Evolutionary conservation across 1,140 invertebrate genomes (phyloP).

Genomic region (Drosophila orosa): DNA sequence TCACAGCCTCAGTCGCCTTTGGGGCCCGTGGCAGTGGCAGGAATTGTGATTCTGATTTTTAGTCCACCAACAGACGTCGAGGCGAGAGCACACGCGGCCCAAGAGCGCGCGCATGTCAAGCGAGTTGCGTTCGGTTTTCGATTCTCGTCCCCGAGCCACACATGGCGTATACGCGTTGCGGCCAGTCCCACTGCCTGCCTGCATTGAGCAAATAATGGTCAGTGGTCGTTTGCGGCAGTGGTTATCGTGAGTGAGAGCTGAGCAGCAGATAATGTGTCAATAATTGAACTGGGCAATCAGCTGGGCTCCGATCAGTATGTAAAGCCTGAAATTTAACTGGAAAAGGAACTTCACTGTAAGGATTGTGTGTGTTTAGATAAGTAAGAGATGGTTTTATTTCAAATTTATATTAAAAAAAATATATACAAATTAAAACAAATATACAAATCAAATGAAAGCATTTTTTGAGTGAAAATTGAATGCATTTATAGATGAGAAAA

Average conservation of each 20-base stretch:
- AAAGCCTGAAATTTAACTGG: slow-evolving; percentile 8
- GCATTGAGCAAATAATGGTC: slow-evolving; percentile 47
- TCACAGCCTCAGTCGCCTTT: slow-evolving; percentile 20
- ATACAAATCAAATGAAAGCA: too few species aligned
- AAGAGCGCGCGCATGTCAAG: slow-evolving; percentile 55
- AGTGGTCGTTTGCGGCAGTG: slow-evolving; percentile 33
- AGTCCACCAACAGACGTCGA: slow-evolving; percentile 68
- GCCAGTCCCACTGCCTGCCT: slow-evolving; percentile 22
- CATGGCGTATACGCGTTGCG: slow-evolving; percentile 71
- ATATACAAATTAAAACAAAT: too few species aligned
- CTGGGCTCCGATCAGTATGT: slow-evolving; percentile 34
- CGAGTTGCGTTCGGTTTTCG: slow-evolving; percentile 29
- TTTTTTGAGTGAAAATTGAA: too few species aligned
- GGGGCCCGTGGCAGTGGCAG: slow-evolving; percentile 21
- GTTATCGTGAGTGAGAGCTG: slow-evolving; percentile 19
- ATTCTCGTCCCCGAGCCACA: slow-evolving; percentile 24
- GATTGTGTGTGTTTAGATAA: not conserved
- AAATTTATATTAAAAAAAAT: too few species aligned
- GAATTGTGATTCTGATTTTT: slow-evolving; percentile 37
- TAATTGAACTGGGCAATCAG: slow-evolving; percentile 36
- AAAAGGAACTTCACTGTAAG: slow-evolving; percentile 40
- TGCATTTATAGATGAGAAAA: too few species aligned
- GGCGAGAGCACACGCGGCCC: slow-evolving; percentile 57
- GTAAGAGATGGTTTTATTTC: not conserved
- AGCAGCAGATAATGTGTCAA: slow-evolving; percentile 40